Conservation (phyloP, 1,140 invertebrate genomes). For the Drosophila lacteicornis region DNA sequence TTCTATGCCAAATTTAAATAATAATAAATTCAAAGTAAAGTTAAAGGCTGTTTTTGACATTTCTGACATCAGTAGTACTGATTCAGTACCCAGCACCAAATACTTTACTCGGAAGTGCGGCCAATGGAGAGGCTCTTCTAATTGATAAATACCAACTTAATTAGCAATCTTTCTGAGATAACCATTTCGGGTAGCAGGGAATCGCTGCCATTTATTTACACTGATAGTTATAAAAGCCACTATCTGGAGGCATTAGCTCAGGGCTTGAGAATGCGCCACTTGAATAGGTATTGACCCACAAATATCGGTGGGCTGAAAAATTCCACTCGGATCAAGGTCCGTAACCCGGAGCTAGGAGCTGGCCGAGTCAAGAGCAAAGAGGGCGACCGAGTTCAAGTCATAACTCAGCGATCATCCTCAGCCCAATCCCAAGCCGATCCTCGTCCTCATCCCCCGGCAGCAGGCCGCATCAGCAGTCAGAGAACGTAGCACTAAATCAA, state of each 20-base stretch:
- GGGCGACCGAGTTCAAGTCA: slow-evolving; percentile 70
- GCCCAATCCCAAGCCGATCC: slow-evolving; percentile 10
- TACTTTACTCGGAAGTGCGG: neutral
- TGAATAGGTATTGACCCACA: slow-evolving; percentile 35
- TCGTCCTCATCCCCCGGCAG: slow-evolving; percentile 4
- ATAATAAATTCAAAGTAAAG: no score
- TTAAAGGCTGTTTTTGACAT: no score
- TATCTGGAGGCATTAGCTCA: slow-evolving; percentile 11
- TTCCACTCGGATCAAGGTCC: slow-evolving; percentile 38
- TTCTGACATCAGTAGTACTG: no score
- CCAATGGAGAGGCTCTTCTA: neutral
- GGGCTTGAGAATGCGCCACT: neutral
- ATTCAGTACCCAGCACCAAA: no score
- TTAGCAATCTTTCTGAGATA: neutral
- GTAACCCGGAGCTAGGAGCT: slow-evolving; percentile 13
- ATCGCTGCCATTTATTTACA: neutral
- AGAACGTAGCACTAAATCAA: slow-evolving; percentile 76
- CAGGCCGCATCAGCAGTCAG: slow-evolving; percentile 44
- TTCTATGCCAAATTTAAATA: no score
- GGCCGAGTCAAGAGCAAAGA: slow-evolving; percentile 55
- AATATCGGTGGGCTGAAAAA: slow-evolving; percentile 14
- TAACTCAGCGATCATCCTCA: slow-evolving; percentile 59
- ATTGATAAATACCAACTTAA: slow-evolving; percentile 13
- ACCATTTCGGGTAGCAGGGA: slow-evolving; percentile 6
- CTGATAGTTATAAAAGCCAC: slow-evolving; percentile 9